Evolutionary conservation across 2,113 vertebrate genomes (phyloP).

Genomic region (Protomyctophum bolini): DNA sequence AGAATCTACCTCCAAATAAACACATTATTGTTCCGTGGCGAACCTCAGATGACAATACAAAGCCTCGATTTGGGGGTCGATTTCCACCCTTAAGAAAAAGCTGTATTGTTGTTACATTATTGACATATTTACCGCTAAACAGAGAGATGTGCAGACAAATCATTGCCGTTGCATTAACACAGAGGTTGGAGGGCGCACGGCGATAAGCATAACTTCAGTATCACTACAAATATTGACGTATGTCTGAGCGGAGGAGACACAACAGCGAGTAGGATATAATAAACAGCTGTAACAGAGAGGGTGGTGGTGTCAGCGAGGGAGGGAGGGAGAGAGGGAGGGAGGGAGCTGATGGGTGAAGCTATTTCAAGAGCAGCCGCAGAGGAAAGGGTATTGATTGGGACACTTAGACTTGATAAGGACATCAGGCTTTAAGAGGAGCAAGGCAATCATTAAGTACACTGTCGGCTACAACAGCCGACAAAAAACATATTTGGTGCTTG

Average conservation of each 20-base stretch:
- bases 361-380: conserved; percentile 72
- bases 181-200: conserved; percentile 33
- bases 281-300: conserved; percentile 34
- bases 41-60: conserved; percentile 14
- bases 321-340: not conserved
- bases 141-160: conserved; percentile 29
- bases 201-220: conserved; percentile 55
- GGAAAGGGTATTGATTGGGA: conserved; percentile 77
- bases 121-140: conserved; percentile 26
- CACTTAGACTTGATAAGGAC: conserved; percentile 80
- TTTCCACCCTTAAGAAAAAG: no score
- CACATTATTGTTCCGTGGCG: conserved; percentile 18
- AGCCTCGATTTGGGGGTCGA: no score
- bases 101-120: conserved; percentile 4
- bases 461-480: conserved; percentile 78
- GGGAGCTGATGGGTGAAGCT: conserved; percentile 53
- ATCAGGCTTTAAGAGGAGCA: conserved; percentile 81
- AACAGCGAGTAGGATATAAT: no score
- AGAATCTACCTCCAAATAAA: not conserved
- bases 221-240: conserved; percentile 62
- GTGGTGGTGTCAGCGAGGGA: conserved; percentile 46
- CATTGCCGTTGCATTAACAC: conserved; percentile 20
- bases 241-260: conserved; percentile 33
- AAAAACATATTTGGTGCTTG: conserved; percentile 76
- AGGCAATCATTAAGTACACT: conserved; percentile 82